A percentile compares a stretch with the other conserved stretches of the same genome.
Evolutionary conservation across 2,888 invertebrate species (phyloP).

Genomic region (Megaustenia siamemsis): DNA sequence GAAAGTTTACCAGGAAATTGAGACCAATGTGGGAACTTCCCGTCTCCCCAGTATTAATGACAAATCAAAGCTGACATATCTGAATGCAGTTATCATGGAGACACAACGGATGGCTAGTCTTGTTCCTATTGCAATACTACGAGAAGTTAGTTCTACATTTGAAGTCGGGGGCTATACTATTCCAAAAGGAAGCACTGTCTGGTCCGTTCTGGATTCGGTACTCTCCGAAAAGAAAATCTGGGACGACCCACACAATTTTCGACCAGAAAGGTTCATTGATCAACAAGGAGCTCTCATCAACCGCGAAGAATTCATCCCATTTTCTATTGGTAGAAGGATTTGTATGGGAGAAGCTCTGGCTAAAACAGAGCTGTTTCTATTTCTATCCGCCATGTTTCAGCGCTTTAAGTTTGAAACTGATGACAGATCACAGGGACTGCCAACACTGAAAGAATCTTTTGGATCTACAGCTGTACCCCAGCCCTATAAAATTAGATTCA

Average conservation of each 20-base stretch:
- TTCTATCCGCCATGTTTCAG: conserved; percentile 50
- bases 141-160: conserved; percentile 60
- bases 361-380: conserved; percentile 48
- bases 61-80: conserved; percentile 29
- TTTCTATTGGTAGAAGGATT: conserved; percentile 45
- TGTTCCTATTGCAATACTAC: conserved; percentile 59
- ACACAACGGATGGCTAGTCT: conserved; percentile 64
- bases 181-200: conserved; percentile 65
- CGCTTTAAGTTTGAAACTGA: conserved; percentile 36
- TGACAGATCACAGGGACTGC: conserved; percentile 13
- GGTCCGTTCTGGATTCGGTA: conserved; percentile 67
- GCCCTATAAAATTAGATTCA: neutral
- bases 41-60: conserved; percentile 27
- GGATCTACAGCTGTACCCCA: neutral
- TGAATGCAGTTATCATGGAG: conserved; percentile 64
- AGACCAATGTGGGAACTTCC: conserved; percentile 27
- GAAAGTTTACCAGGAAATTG: conserved; percentile 34
- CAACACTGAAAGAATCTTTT: conserved; percentile 9
- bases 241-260: conserved; percentile 64
- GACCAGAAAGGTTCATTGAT: conserved; percentile 68
- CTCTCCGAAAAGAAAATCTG: conserved; percentile 64
- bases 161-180: conserved; percentile 68
- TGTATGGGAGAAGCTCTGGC: conserved; percentile 52
- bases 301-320: conserved; percentile 57
- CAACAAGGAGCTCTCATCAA: conserved; percentile 52